Conservation (phyloP, 2,888 invertebrate genomes). For the Scrobipalpa costella region DNA sequence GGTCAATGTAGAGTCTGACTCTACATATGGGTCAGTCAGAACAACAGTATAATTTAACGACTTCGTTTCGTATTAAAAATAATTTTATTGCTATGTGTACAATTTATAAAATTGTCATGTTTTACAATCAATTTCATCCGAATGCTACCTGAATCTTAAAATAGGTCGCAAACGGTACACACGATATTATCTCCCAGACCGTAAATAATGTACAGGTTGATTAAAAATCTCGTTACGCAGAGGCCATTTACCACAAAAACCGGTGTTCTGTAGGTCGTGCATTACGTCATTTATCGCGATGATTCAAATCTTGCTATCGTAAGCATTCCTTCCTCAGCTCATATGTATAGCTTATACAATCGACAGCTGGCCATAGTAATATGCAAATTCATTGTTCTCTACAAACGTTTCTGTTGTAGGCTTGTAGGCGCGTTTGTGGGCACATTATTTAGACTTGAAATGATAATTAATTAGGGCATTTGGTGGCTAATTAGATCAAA, state of each 20-base stretch:
- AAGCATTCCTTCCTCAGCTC: slow-evolving; percentile 49
- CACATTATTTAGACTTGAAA: neutral
- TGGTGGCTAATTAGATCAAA: neutral
- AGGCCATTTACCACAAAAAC: slow-evolving; percentile 40
- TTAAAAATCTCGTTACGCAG: slow-evolving; percentile 12
- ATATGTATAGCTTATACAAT: slow-evolving; percentile 38
- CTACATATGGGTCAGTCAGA: neutral
- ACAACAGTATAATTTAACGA: neutral
- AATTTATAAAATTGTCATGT: neutral
- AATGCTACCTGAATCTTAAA: slow-evolving; percentile 9
- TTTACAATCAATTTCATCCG: neutral
- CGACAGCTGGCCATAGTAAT: slow-evolving; percentile 45
- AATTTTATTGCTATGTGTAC: too few relatives aligned
- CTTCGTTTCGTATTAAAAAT: neutral
- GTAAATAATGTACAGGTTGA: neutral
- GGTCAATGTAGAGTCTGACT: slow-evolving; percentile 21
- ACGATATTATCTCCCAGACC: neutral
- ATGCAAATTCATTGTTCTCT: slow-evolving; percentile 42
- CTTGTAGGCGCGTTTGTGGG: neutral
- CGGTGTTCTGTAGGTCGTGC: slow-evolving; percentile 62
- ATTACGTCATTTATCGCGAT: slow-evolving; percentile 67
- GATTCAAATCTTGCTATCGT: slow-evolving; percentile 58
- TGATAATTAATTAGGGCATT: neutral
- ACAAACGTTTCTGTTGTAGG: neutral
- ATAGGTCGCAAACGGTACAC: slow-evolving; percentile 12